Evolutionary conservation across 1,140 invertebrate species (phyloP), one percentile per base, ranked within the genome.

Genomic region (Onthophagus taurus): DNA sequence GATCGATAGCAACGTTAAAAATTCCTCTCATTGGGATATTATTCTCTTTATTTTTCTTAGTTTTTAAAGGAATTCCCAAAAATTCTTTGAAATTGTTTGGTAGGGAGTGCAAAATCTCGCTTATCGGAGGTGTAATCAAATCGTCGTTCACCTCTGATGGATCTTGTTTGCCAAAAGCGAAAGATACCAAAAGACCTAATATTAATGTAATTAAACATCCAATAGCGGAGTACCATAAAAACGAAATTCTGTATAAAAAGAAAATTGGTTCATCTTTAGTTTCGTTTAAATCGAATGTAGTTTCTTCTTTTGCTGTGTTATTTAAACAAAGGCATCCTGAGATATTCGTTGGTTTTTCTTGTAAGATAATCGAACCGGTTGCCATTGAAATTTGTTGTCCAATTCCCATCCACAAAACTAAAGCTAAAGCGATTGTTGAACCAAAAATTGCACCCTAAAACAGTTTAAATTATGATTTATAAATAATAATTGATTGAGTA

Each of bases 401-500:
- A 31, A 87, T 62, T 13, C 82, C 82, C 39, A 89, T 78, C 78
- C 82, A 85, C 12, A 79, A 64, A 16, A 84, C 72, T 2, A 85
- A 62, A 7, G 61, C 55, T 11, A 86, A 59, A 30, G 78, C 71
- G n/a, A 68, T 57, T 3, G 80, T 37, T 0, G 79, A 69, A 21
- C 85, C 85, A 14, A 62, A 58, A 38, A 80, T 70, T 0, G 83
- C 83, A n/a, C 85, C 65, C 62, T 66, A 35, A 31, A 55, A 7
- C 9, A 17, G 14, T 7, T 26, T 26, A 26, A 26, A 7, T 26
- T 26, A 26, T n/a, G n/a, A 14, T 14, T 7, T 14, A 34, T 13
- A 12, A 21, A 37, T 37, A 37, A 20, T 21, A 23, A 23, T 20
- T 11, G 18, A n/a, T 20, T 36, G 7, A 21, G 24, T 41, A 35